Evolutionary conservation across 2,113 vertebrate genomes (phyloP).

Genomic region (Saimiri boliviensis): DNA sequence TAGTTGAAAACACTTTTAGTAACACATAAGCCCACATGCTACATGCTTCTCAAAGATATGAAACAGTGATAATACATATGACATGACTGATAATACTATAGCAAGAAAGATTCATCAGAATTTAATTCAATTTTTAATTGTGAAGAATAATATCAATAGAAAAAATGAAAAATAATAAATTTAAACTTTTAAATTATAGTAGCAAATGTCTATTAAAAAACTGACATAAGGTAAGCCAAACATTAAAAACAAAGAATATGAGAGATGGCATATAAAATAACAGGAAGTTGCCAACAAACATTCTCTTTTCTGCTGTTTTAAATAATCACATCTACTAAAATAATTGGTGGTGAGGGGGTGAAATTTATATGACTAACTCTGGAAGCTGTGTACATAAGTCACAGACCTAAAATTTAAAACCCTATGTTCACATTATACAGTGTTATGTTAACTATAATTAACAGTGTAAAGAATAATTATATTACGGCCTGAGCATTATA

Average conservation of each 20-base stretch:
- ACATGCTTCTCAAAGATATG: not conserved
- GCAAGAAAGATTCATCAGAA: not conserved
- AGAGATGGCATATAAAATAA: not conserved
- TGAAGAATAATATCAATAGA: not conserved
- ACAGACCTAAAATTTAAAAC: slow-evolving; percentile 71
- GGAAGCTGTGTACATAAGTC: slow-evolving; percentile 23
- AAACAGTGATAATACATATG: not conserved
- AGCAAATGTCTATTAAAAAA: not conserved
- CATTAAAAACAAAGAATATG: slow-evolving; percentile 3
- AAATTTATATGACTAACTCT: slow-evolving; percentile 70
- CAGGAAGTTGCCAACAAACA: not conserved
- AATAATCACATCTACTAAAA: slow-evolving; percentile 5
- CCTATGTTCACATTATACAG: slow-evolving; percentile 58
- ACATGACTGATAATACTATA: not conserved
- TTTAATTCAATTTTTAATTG: not conserved
- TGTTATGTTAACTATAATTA: slow-evolving; percentile 70
- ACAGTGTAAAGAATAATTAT: slow-evolving; percentile 78
- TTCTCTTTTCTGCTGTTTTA: not conserved
- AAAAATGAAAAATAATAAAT: not conserved
- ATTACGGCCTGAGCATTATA: not conserved
- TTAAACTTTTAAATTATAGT: not conserved
- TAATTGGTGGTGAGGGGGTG: not conserved
- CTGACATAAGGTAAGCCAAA: not conserved
- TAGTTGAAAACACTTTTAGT: not conserved
- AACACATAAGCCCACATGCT: not conserved